phyloP scores from a whole-genome alignment of 2,797 vertebrate genomes.

The Forpus xanthops region DNA sequence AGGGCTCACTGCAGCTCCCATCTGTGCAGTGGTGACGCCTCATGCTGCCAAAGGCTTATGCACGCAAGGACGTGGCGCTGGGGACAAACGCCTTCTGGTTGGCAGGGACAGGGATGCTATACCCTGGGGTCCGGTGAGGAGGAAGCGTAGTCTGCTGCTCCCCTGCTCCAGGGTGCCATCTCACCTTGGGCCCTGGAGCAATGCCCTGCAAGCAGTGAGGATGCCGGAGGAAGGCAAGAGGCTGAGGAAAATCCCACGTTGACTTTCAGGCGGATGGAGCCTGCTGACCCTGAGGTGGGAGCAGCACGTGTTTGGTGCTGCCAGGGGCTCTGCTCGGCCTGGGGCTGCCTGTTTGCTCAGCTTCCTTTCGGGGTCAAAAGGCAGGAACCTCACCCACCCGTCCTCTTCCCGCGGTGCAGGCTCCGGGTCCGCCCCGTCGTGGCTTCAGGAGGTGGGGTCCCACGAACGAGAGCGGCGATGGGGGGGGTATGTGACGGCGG shows the following conservation, averaged over 20 bases:
- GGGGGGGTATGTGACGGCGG: too few relatives aligned
- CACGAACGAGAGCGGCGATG: too few relatives aligned
- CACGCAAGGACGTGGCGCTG: background rate
- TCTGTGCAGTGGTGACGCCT: background rate
- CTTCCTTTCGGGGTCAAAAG: fast-evolving
- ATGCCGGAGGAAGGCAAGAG: background rate
- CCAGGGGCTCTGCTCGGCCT: fast-evolving
- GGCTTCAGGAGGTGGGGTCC: background rate
- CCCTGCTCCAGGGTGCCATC: background rate
- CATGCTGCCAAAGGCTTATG: too few relatives aligned
- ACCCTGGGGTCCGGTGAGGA: background rate
- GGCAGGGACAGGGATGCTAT: background rate
- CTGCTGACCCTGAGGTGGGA: background rate
- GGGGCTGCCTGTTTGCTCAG: background rate
- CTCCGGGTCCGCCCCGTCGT: background rate
- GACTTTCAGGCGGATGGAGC: fast-evolving
- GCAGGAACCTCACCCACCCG: fast-evolving
- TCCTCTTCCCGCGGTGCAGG: background rate
- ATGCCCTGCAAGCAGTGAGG: background rate
- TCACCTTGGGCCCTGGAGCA: fast-evolving
- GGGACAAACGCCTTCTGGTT: background rate
- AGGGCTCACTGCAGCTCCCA: background rate
- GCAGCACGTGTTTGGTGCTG: too few relatives aligned
- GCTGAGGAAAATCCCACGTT: fast-evolving
- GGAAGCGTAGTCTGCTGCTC: background rate